Conservation (phyloP, 2,113 vertebrate genomes). For the Melospiza georgiana region DNA sequence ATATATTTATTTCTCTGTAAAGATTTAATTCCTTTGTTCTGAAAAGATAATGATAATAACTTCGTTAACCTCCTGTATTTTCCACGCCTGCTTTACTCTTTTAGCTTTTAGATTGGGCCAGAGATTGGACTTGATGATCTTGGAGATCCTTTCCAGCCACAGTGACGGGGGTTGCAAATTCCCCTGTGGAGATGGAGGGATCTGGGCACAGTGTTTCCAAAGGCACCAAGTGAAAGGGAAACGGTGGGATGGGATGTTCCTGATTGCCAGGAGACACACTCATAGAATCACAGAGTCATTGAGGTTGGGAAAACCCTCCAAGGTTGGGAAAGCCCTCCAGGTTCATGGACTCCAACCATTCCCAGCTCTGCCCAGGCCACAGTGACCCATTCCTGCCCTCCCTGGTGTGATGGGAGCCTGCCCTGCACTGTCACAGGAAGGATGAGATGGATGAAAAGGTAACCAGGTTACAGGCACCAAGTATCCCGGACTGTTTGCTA, state of each 20-base stretch:
- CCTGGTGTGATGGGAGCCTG: not conserved
- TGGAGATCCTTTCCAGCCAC: not conserved
- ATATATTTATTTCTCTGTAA: not conserved
- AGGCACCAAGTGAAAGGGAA: not conserved
- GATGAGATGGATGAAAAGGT: not conserved
- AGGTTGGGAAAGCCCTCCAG: not conserved
- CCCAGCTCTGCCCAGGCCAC: not conserved
- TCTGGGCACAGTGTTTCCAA: accelerated
- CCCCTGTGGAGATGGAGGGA: not conserved
- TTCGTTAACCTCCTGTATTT: not conserved
- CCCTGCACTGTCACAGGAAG: not conserved
- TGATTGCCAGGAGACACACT: not conserved
- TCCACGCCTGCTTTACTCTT: not conserved
- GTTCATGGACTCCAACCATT: accelerated
- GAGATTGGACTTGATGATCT: not conserved
- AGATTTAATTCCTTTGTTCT: not conserved
- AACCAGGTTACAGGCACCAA: not conserved
- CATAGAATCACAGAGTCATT: accelerated
- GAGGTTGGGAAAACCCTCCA: no score
- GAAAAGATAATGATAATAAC: not conserved
- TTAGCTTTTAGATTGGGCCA: not conserved
- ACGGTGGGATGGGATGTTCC: not conserved
- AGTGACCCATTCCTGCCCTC: not conserved
- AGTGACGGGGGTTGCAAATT: not conserved
- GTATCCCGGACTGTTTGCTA: not conserved